Base-by-base conservation (phyloP, 92 coral and sea anemone species). In the Epizoanthus scotinus region DNA sequence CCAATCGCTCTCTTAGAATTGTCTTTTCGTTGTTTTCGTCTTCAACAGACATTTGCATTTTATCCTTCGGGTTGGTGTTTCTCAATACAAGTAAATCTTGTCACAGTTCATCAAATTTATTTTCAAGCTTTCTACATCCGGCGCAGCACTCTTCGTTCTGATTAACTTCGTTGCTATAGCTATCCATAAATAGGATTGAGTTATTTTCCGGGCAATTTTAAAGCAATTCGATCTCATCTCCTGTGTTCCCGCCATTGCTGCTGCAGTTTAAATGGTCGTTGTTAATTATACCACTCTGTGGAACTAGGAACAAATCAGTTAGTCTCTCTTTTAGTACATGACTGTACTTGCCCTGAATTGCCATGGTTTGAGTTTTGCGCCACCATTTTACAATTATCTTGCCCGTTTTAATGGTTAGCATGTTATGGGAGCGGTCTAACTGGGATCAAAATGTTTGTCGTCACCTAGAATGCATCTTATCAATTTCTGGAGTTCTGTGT, bases 361-460 rank as follows among this genome's bases (percentile, higher is more conserved):
- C 21, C 27, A 67, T 10, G 2, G 63, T 42, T 8, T 3, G 49
- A 8, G 49, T 42, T 42, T 42, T 42, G 0, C 49, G 70, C 47
- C 70, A 65, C 20, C 70, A 26, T 21, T 27, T 65, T 4, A 65
- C 70, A 20, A 65, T 65, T 18, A 26, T 65, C 19, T 28, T 65
- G 40, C 70, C 70, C 19, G 70, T 65, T 65, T 65, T 65, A 49
- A 65, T 10, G 47, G 70, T 65, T 65, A 65, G 40, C 8, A 65
- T 47, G n/a, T 29, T 64, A 3, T 65, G 70, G 70, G 50, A 65
- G 21, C 70, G 49, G 49, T 65, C 49, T 65, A 21, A 2, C 70
- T 28, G 47, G 29, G 70, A 65, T 65, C 40, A 9, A 65, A 65
- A 65, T 65, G 21, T 63, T 22, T 21, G 5, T 65, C 70, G 8